Base-by-base conservation (phyloP, 1,140 invertebrate species). In the Sitophilus oryzae region DNA sequence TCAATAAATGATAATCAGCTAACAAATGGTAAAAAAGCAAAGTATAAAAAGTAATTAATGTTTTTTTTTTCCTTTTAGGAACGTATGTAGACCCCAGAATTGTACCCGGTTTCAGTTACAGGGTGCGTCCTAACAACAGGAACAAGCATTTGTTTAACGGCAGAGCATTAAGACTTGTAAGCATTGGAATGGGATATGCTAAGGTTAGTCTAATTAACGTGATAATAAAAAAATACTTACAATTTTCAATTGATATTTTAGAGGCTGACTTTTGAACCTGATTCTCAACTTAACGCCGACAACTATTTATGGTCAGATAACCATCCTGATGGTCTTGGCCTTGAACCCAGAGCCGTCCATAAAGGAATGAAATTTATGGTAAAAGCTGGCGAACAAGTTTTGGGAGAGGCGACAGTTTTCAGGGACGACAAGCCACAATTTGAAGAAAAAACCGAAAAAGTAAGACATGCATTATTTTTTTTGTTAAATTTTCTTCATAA, bases 251-350 rank as follows among this genome's bases (percentile, higher is more conserved):
- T 2, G 9, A 3, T 46, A 4, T 46, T 52, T 30, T 30, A 54
- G 56, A 74, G 85, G 20, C 73, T 89, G 18, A 87, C 84, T 5
- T 89, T 89, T 70, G 75, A 80, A 59, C 79, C 84, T 0, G 79
- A 85, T 40, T 79, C 76, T 23, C 68, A 82, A 15, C 82, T 86
- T 57, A 71, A 76, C 18, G 81, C 82, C 47, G 78, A 81, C 58
- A 84, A 85, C 68, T 84, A 78, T 64, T 84, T 89, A 65, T 89
- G 85, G 84, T 86, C 84, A n/a, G 87, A 89, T 70, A 86, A 81
- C 37, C 79, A 84, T 64, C 78, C 83, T 1, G 82, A 85, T 59
- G 86, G 87, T 19, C 75, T 82, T 52, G 86, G 83, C 18, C 81
- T 89, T 65, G 80, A 83, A 61, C 74, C 83, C 0, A 74, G 81